Base-by-base conservation (phyloP, 2,888 invertebrate genomes). In the Coleophora deauratella region DNA sequence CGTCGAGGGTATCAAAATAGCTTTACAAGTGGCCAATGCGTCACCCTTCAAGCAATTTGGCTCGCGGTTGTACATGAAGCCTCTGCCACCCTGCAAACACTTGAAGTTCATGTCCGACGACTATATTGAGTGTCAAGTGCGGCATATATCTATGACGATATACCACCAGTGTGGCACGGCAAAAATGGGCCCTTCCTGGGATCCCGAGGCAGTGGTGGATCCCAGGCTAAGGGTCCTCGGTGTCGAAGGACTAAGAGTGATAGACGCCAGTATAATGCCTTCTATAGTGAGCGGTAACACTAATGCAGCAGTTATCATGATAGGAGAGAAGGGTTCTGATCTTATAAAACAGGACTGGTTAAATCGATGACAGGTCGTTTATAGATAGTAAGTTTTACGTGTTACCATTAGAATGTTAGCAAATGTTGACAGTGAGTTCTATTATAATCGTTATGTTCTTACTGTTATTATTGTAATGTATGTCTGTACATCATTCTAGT, bases 261-360 rank as follows among this genome's bases (percentile, higher is more conserved):
- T 95, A 52, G 96, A 96, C 63, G 95, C 94, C 27, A 93, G 94
- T 57, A 91, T 96, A 52, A 96, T 96, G 94, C 96, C 96, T 0
- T 92, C 92, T 1, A 94, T 96, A 54, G 91, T 91, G 27, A 94
- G 95, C 59, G 96, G 96, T 7, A 96, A 96, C 62, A 96, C 96
- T 1, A 95, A 96, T 69, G 96, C 96, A 0, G 95, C 96, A 0
- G 91, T 92, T n/a, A 94, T 96, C 38, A 96, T 96, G 96, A 93
- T 96, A 27, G 96, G 91, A 0, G 96, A 96, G 63, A 96, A 95
- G 66, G 95, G 94, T 4, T 89, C 95, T 0, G 96, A 95, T 79
- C 81, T 95, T 59, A 90, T 95, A 43, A 95, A 95, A 72, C 90
- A 92, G 71, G 94, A 95, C 72, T 95, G 95, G 95, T 65, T 90